Base-by-base conservation (phyloP, 2,888 invertebrate species). In the Dione vanillae region DNA sequence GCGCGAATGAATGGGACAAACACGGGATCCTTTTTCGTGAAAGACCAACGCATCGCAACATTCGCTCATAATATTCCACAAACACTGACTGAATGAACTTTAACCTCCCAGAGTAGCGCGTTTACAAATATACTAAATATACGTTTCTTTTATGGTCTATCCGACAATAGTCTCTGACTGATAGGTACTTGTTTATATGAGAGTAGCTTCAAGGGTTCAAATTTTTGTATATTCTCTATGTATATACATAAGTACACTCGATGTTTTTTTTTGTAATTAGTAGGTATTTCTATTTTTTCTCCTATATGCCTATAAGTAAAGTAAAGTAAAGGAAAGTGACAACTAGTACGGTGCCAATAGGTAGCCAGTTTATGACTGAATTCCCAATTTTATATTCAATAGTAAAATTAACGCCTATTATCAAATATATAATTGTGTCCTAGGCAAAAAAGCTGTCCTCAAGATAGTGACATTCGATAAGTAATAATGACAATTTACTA, bases 11-110 rank as follows among this genome's bases (percentile, higher is more conserved):
- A 89, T 87, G 85, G 83, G 80, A 84, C 75, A 74, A 74, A 83
- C 83, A 82, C 80, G 81, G 78, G 84, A 85, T 86, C 85, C 84
- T 88, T 87, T 85, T 86, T 81, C 87, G 88, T 90, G 85, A 89
- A 88, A 90, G 87, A 82, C 80, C 81, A 83, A 79, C 80, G 76
- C 76, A 77, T 80, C 76, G 76, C 77, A 74, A 76, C 77, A 77
- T 78, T 76, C 77, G 77, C 75, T 76, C 75, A 77, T 76, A 77
- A 78, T 76, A 78, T 76, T 76, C 72, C 69, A 70, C 73, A 71
- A 73, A 74, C 74, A 73, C 59, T 62, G 69, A 62, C 67, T 64
- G 67, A 74, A 73, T 69, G 45, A 67, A 58, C 65, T 74, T 73
- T 71, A 73, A 71, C 71, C 71, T 64, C 47, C 47, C 56, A 52